phyloP scores from a whole-genome alignment of 2,797 vertebrate species.

The Natrix natrix region DNA sequence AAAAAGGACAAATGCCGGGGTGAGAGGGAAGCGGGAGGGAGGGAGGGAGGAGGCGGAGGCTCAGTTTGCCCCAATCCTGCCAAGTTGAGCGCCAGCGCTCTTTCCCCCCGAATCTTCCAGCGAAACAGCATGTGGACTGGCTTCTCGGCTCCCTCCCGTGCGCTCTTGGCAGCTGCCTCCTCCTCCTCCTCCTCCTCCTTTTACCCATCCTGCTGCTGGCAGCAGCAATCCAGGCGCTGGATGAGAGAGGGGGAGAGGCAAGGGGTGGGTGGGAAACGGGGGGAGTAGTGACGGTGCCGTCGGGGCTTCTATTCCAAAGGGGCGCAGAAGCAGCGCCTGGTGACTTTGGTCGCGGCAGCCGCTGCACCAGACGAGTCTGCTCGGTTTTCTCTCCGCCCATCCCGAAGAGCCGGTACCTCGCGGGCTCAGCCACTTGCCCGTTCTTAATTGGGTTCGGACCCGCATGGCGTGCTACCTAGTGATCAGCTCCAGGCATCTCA shows the following conservation, averaged over 20 bases:
- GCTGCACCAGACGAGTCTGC: neutral
- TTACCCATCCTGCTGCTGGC: constrained; percentile 50
- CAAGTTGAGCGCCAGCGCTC: constrained; percentile 23
- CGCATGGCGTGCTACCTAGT: constrained; percentile 97
- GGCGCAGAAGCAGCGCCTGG: neutral
- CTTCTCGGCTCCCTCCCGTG: constrained; percentile 50
- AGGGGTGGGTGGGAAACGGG: constrained; percentile 17
- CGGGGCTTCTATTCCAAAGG: constrained; percentile 45
- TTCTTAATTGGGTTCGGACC: constrained; percentile 33
- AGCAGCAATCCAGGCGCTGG: constrained; percentile 56
- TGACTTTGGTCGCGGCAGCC: neutral
- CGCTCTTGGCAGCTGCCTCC: constrained; percentile 49
- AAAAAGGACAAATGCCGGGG: neutral
- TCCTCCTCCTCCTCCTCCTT: constrained; percentile 25
- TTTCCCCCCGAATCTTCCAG: constrained; percentile 8
- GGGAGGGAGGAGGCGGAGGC: neutral
- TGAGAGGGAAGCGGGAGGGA: neutral
- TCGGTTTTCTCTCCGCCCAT: neutral
- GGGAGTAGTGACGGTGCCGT: constrained; percentile 35
- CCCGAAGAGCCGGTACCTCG: neutral
- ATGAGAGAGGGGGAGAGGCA: constrained; percentile 39
- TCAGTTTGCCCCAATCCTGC: neutral
- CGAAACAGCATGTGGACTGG: constrained; percentile 70
- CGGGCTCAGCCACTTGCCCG: constrained; percentile 49
- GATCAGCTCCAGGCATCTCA: constrained; percentile 97